These are phyloP conservation scores for Drosophila jambulina DNA, from an alignment of 1,140 invertebrate genomes.

Conservation along the genomic window DNA sequence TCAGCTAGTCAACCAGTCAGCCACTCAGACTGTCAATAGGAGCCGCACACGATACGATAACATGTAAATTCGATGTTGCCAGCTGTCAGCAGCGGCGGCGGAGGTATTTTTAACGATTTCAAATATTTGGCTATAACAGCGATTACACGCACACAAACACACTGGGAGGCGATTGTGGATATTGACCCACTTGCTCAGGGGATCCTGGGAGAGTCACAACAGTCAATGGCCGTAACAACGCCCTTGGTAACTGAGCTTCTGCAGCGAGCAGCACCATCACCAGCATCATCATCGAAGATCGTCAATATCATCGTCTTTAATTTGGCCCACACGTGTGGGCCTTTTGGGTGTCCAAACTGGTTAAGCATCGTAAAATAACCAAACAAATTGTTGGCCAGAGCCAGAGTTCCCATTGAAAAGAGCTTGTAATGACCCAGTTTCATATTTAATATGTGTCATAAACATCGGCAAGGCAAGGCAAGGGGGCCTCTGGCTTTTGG, in stretches of 20 bases:
- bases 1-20: slow-evolving; percentile 40
- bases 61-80: slow-evolving; percentile 77
- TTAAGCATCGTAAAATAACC: slow-evolving; percentile 60
- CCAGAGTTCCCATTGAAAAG: slow-evolving; percentile 59
- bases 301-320: slow-evolving; percentile 49
- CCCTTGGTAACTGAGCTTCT: slow-evolving; percentile 54
- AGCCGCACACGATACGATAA: slow-evolving; percentile 60
- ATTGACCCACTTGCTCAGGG: slow-evolving; percentile 57
- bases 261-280: slow-evolving; percentile 3
- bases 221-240: slow-evolving; percentile 52
- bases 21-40: slow-evolving; percentile 65
- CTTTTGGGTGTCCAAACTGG: slow-evolving; percentile 52
- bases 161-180: slow-evolving; percentile 1
- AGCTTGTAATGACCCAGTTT: slow-evolving; percentile 79
- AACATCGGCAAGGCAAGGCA: slow-evolving; percentile 36
- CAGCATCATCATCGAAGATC: slow-evolving; percentile 19
- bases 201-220: slow-evolving; percentile 42
- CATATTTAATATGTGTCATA: slow-evolving; percentile 73
- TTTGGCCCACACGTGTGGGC: slow-evolving; percentile 55
- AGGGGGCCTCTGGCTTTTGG: slow-evolving; percentile 30
- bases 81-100: slow-evolving; percentile 53
- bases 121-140: slow-evolving; percentile 55
- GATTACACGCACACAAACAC: slow-evolving; percentile 29
- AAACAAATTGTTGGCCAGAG: slow-evolving; percentile 61
- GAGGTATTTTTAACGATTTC: slow-evolving; percentile 39